Conservation (phyloP, 2,113 vertebrate species). For the Edolisoma coerulescens region DNA sequence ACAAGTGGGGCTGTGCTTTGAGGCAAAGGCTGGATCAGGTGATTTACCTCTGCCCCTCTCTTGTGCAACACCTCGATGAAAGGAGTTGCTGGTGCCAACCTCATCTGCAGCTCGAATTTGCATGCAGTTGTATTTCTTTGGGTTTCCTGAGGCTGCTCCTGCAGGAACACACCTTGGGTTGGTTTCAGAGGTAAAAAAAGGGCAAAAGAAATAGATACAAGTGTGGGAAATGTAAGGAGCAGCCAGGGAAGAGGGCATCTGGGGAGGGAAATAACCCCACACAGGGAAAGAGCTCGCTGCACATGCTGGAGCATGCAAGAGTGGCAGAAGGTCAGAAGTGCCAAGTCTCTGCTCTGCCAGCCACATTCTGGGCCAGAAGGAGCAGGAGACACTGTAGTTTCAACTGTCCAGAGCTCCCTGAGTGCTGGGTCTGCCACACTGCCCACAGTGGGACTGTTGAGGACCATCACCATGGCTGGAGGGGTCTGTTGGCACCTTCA, state of each 20-base stretch:
- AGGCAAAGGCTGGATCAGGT: not conserved
- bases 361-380: not conserved
- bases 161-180: not conserved
- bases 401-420: not conserved
- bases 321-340: not conserved
- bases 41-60: not conserved
- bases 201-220: not conserved
- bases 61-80: not conserved
- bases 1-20: not conserved
- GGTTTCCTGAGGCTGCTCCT: not conserved
- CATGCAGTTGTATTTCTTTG: not conserved
- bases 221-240: not conserved
- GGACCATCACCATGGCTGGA: not conserved
- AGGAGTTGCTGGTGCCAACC: not conserved
- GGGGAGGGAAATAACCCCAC: not conserved
- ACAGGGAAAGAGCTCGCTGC: not conserved
- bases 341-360: not conserved
- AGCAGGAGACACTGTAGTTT: not conserved
- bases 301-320: not conserved
- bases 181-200: not conserved
- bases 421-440: not conserved
- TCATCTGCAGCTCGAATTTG: not conserved
- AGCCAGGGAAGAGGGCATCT: not conserved
- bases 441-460: accelerated
- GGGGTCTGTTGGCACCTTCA: not conserved